A percentile compares a stretch with the other conserved stretches of the same genome.
Conservation (phyloP, 2,888 invertebrate species). For the Esperia sulphurella region DNA sequence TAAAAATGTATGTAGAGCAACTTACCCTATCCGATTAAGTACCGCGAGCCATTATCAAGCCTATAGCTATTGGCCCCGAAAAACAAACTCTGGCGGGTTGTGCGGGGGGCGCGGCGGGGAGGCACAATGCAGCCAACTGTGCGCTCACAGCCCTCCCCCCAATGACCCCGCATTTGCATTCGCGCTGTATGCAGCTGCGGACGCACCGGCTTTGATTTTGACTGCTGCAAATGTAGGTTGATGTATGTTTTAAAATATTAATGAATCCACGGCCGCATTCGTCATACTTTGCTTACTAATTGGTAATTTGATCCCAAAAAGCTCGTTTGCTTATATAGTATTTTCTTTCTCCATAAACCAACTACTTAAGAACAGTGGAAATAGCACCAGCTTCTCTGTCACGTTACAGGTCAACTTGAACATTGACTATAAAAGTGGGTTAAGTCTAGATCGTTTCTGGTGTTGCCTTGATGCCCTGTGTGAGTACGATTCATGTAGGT, state of each 20-base stretch:
- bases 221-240: conserved; percentile 33
- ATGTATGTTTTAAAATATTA: conserved; percentile 28
- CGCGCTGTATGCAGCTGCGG: conserved; percentile 53
- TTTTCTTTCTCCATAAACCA: no score
- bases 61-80: conserved; percentile 80
- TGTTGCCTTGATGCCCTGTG: no score
- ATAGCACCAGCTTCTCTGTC: no score
- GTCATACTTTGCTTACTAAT: background rate
- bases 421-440: no score
- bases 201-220: conserved; percentile 54
- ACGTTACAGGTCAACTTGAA: no score
- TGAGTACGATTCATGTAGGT: no score
- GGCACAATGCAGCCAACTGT: conserved; percentile 74
- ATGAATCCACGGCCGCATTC: conserved; percentile 14
- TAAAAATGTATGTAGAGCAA: conserved; percentile 39
- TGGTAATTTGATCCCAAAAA: no score
- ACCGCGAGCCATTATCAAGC: conserved; percentile 78
- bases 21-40: conserved; percentile 26
- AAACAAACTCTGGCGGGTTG: conserved; percentile 79
- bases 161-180: conserved; percentile 67
- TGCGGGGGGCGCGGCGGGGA: conserved; percentile 34
- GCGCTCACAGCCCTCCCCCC: conserved; percentile 53
- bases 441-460: no score
- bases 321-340: no score
- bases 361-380: no score